Conservation (phyloP, 30 jellyfish, hydroid and myxozoan genomes). For the Nemopilema nomurai region DNA sequence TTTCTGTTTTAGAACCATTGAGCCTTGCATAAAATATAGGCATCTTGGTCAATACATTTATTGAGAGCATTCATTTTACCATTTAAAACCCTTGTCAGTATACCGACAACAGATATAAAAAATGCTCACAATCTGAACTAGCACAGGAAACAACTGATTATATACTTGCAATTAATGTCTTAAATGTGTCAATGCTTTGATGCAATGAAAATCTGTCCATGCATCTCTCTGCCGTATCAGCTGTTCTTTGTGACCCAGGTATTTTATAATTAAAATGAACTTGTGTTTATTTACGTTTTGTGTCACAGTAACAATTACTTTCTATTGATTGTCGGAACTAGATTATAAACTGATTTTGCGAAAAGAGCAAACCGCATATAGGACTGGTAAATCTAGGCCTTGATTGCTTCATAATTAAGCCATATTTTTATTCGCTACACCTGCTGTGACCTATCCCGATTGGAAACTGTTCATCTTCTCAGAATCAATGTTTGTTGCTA, state of each 20-base stretch:
- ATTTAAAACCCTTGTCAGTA: background rate
- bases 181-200: background rate
- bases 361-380: background rate
- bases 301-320: background rate
- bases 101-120: background rate
- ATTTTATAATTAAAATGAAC: background rate
- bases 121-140: background rate
- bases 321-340: background rate
- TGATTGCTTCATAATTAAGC: background rate
- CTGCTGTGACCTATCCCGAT: background rate
- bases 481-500: background rate
- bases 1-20: too few relatives aligned
- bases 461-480: background rate
- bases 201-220: background rate
- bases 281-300: background rate
- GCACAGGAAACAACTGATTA: background rate
- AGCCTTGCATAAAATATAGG: background rate
- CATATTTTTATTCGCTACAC: background rate
- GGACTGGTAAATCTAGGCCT: background rate
- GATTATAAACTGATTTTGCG: background rate
- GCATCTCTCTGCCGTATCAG: background rate
- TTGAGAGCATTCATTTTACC: background rate
- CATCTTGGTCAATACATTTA: background rate
- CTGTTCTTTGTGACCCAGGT: background rate
- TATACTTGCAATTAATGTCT: background rate